phyloP scores from a whole-genome alignment of 2,888 invertebrate genomes.

The Hemithea aestivaria region DNA sequence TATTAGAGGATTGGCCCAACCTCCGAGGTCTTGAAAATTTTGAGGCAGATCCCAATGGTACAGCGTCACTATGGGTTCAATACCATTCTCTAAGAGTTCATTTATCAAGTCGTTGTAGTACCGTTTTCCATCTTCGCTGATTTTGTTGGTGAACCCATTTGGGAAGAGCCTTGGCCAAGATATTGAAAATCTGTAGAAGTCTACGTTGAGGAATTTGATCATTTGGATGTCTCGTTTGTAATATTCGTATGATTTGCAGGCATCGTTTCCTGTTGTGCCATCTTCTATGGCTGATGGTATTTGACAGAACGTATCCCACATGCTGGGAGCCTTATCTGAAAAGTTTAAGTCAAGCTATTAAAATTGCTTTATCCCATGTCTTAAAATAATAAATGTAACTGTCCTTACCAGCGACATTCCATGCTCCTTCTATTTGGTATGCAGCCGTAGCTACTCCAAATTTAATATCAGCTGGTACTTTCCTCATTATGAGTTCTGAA shows the following conservation, averaged over 20 bases:
- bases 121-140: constrained; percentile 79
- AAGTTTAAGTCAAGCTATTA: too few species aligned
- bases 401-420: constrained; percentile 45
- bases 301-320: constrained; percentile 81
- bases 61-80: constrained; percentile 80
- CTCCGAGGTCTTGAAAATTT: constrained; percentile 77
- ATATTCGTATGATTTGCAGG: constrained; percentile 80
- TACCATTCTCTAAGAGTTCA: constrained; percentile 75
- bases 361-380: too few species aligned
- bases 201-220: constrained; percentile 61
- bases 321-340: constrained; percentile 75
- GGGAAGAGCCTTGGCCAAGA: constrained; percentile 83
- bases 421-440: constrained; percentile 54
- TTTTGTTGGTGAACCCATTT: constrained; percentile 66
- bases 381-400: too few species aligned
- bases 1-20: constrained; percentile 70
- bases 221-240: constrained; percentile 76
- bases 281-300: constrained; percentile 69
- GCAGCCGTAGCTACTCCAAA: constrained; percentile 53
- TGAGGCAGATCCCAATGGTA: constrained; percentile 79
- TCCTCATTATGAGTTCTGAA: constrained; percentile 31
- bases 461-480: constrained; percentile 39
- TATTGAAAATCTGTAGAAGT: constrained; percentile 79
- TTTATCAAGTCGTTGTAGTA: constrained; percentile 83
- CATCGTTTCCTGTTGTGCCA: constrained; percentile 76